A percentile compares a stretch with the other conserved stretches of the same genome.
Evolutionary conservation across 2,888 invertebrate species (phyloP).

Genomic region (Mythimna vitellina): DNA sequence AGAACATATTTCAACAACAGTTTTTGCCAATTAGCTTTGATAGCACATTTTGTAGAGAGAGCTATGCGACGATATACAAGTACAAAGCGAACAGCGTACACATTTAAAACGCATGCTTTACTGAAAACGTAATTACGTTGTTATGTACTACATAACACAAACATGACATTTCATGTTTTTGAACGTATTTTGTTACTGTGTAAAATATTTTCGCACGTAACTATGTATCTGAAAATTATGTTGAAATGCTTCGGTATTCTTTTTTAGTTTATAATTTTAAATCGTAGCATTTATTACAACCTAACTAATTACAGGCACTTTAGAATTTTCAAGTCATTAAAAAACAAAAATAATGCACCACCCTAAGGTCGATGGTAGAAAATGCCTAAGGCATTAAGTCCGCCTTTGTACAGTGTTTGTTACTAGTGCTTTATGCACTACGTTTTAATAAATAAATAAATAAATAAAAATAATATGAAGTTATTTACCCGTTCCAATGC

Average conservation of each 20-base stretch:
- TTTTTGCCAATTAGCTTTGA: slow-evolving; percentile 50
- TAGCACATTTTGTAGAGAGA: slow-evolving; percentile 18
- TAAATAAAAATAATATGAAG: too few species aligned
- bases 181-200: not conserved
- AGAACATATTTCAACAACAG: slow-evolving; percentile 16
- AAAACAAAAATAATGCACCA: too few species aligned
- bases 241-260: not conserved
- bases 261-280: not conserved
- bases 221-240: not conserved
- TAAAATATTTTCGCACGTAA: not conserved
- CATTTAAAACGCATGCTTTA: slow-evolving; percentile 17
- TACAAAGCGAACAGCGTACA: not conserved
- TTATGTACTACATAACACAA: not conserved
- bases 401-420: too few species aligned
- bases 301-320: too few species aligned
- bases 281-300: too few species aligned
- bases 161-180: not conserved
- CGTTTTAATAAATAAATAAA: too few species aligned
- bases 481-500: too few species aligned
- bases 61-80: not conserved
- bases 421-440: too few species aligned
- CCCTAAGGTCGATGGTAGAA: too few species aligned
- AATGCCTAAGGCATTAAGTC: too few species aligned
- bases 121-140: slow-evolving; percentile 12
- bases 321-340: too few species aligned